These are phyloP conservation scores for Meandrusa payeni DNA, from an alignment of 2,888 invertebrate species.

Conservation along the genomic window DNA sequence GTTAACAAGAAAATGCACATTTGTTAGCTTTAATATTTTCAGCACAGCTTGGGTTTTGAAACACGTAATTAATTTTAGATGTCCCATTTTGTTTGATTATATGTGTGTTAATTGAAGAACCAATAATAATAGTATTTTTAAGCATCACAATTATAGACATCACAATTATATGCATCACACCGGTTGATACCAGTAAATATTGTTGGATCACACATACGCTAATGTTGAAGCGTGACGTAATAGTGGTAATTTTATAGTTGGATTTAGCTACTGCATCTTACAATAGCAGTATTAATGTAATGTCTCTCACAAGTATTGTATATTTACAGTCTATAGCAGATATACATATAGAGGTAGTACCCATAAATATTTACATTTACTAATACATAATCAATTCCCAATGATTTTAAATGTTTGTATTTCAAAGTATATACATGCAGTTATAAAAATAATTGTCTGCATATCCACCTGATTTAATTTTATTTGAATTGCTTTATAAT, in stretches of 20 bases:
- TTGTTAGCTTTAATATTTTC: conserved; percentile 66
- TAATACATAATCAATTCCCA: conserved; percentile 3
- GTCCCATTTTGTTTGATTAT: conserved; percentile 34
- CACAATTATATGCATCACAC: conserved; percentile 49
- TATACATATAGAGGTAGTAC: conserved; percentile 20
- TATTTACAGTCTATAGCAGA: conserved; percentile 44
- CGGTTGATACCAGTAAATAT: too few relatives aligned
- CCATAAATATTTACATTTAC: conserved; percentile 26
- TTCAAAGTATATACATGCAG: conserved; percentile 8
- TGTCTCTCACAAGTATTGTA: conserved; percentile 39
- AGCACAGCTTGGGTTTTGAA: conserved; percentile 59
- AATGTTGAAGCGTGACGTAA: conserved; percentile 15
- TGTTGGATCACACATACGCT: conserved; percentile 21
- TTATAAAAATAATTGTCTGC: background rate
- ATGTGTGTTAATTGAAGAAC: conserved; percentile 30
- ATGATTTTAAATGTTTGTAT: conserved; percentile 15
- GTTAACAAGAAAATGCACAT: conserved; percentile 66
- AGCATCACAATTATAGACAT: conserved; percentile 69
- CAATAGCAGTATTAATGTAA: conserved; percentile 54
- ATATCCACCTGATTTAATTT: background rate
- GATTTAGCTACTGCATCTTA: conserved; percentile 47
- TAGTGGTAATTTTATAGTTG: conserved; percentile 16
- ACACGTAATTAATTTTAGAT: conserved; percentile 31
- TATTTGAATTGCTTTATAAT: background rate
- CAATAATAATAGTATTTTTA: conserved; percentile 39